phyloP scores from a whole-genome alignment of 2,888 invertebrate species.

The Leistus spinibarbis region DNA sequence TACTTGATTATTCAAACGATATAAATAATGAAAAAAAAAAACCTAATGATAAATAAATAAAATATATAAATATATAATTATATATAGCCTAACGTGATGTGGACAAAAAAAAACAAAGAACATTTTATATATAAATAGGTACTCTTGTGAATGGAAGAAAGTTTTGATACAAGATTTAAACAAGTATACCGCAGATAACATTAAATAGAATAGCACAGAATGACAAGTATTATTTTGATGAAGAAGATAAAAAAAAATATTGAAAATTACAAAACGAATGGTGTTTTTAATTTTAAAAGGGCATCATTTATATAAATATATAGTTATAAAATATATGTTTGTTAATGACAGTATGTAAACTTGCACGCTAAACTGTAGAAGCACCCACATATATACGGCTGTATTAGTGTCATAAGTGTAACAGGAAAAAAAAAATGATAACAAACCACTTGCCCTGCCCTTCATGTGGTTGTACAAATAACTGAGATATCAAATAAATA shows the following conservation, averaged over 20 bases:
- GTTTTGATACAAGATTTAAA: conserved; percentile 58
- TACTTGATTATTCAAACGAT: conserved; percentile 35
- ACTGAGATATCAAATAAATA: conserved; percentile 45
- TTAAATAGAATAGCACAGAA: conserved; percentile 46
- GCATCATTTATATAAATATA: conserved; percentile 48
- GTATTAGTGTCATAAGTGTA: conserved; percentile 57
- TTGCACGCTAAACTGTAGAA: conserved; percentile 56
- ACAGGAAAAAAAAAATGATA: conserved; percentile 37
- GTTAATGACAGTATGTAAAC: conserved; percentile 54
- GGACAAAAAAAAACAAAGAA: conserved; percentile 51
- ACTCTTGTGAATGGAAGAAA: conserved; percentile 54
- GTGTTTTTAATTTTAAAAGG: conserved; percentile 44
- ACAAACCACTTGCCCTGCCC: conserved; percentile 53
- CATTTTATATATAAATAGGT: conserved; percentile 53
- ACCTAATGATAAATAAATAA: background rate
- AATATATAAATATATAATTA: conserved; percentile 10
- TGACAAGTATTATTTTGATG: conserved; percentile 53
- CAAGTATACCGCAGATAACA: conserved; percentile 53
- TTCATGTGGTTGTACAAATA: conserved; percentile 49
- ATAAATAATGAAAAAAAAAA: conserved; percentile 25
- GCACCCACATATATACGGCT: conserved; percentile 56
- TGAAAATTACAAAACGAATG: conserved; percentile 45
- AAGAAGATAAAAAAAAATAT: too few relatives aligned
- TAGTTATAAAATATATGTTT: conserved; percentile 52
- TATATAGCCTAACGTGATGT: conserved; percentile 55